A percentile compares a stretch with the other conserved stretches of the same genome.
These are phyloP conservation scores for Dicranocentrus wangi DNA, from an alignment of 2,888 invertebrate genomes.

Conservation along the genomic window DNA sequence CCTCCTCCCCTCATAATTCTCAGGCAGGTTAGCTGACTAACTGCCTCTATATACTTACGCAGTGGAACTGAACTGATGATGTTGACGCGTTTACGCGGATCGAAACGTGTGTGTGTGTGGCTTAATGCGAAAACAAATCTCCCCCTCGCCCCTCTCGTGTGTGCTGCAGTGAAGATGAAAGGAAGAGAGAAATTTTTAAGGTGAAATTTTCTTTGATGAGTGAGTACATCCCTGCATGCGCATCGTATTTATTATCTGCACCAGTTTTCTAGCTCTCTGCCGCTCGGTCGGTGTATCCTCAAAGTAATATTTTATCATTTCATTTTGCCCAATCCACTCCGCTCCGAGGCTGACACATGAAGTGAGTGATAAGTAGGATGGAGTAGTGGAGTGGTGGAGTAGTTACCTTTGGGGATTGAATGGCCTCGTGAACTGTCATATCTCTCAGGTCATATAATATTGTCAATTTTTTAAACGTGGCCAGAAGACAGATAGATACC, in stretches of 20 bases:
- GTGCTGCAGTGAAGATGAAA: no score
- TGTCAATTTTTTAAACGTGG: constrained; percentile 20
- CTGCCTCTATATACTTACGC: not conserved
- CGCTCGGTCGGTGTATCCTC: no score
- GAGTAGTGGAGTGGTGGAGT: no score
- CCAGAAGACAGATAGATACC: not conserved
- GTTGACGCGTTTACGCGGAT: constrained; percentile 14
- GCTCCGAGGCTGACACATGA: constrained; percentile 10
- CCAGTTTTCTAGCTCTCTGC: no score
- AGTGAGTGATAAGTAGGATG: constrained; percentile 19
- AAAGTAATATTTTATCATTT: no score
- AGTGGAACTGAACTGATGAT: constrained; percentile 39
- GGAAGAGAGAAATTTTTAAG: no score
- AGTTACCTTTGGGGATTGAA: constrained; percentile 1
- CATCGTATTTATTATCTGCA: no score
- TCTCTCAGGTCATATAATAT: constrained; percentile 35
- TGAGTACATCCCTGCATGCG: no score
- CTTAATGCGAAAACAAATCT: not conserved
- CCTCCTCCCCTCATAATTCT: not conserved
- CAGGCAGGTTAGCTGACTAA: not conserved
- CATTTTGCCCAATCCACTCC: not conserved
- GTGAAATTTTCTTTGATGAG: no score
- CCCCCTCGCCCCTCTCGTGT: no score
- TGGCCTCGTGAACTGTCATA: constrained; percentile 25
- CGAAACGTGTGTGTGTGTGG: constrained; percentile 2